Evolutionary conservation across 1,140 invertebrate genomes (phyloP).

Genomic region (Neodiprion fabricii): DNA sequence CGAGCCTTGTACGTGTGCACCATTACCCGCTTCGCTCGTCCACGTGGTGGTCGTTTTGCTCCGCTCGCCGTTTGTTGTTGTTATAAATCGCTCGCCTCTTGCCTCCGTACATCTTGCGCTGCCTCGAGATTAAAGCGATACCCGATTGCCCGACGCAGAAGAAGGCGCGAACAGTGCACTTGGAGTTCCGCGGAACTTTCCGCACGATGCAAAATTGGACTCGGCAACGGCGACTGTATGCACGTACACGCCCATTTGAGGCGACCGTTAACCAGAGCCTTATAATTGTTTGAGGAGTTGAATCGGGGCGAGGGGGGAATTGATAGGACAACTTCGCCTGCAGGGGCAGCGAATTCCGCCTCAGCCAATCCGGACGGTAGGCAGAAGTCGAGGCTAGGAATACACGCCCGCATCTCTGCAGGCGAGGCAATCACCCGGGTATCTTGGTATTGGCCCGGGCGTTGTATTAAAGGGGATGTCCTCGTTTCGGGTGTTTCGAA

Average conservation of each 20-base stretch:
- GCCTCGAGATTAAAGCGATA: conserved; percentile 1
- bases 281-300: neutral
- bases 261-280: neutral
- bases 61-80: neutral
- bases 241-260: neutral
- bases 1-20: neutral
- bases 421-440: no score
- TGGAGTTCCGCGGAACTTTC: no score
- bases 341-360: no score
- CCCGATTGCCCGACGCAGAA: neutral
- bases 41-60: neutral
- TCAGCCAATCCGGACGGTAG: no score
- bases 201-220: neutral
- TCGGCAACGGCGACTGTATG: neutral
- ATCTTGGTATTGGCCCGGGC: no score
- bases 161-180: no score
- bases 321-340: no score
- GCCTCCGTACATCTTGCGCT: neutral
- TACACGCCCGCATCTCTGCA: no score
- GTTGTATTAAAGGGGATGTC: no score
- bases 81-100: neutral
- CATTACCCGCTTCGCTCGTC: neutral
- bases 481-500: no score
- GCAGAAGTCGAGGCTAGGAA: no score
- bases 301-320: neutral